These are phyloP conservation scores for Propithecus deckenii DNA, from an alignment of 2,797 vertebrate genomes.

Conservation along the genomic window DNA sequence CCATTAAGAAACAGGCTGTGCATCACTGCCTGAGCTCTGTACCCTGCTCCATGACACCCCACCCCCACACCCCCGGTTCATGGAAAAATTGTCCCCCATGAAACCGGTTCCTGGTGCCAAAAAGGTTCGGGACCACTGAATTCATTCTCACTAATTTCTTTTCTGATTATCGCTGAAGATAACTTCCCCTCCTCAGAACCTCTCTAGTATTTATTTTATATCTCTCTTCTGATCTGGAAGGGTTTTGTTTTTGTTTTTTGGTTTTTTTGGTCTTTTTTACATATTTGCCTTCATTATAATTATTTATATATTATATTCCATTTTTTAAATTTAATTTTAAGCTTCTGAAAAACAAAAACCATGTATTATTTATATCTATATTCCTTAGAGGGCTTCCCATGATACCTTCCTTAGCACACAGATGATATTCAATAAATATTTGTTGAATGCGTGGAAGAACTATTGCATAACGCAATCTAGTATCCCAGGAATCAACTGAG, in stretches of 20 bases:
- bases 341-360: background rate
- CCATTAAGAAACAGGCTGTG: no score
- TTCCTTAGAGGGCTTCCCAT: background rate
- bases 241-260: no score
- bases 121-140: no score
- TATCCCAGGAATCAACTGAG: background rate
- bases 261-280: background rate
- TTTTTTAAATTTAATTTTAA: constrained; percentile 12
- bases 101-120: no score
- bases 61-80: no score
- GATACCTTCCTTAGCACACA: background rate
- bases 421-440: background rate
- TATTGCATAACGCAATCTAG: background rate
- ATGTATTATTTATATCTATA: background rate
- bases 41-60: no score
- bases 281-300: background rate
- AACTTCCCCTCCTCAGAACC: background rate
- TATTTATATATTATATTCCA: background rate
- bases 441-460: background rate
- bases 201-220: background rate
- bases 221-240: background rate
- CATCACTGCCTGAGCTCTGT: no score
- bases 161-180: background rate
- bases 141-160: background rate
- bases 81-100: no score